phyloP scores from a whole-genome alignment of 2,113 vertebrate genomes.

The Fulmarus glacialis region DNA sequence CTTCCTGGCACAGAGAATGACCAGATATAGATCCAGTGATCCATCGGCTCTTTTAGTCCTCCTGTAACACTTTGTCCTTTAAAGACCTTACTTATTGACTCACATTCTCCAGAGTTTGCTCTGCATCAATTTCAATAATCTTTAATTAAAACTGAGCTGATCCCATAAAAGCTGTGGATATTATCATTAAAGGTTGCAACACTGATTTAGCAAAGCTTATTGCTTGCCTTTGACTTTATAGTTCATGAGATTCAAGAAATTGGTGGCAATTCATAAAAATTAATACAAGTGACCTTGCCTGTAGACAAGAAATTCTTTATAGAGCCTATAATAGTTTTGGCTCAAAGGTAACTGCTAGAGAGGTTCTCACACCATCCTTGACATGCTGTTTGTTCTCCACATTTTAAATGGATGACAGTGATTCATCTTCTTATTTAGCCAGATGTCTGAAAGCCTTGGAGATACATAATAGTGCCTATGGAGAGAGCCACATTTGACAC shows the following conservation, averaged over 20 bases:
- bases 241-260: neutral
- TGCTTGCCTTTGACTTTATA: neutral
- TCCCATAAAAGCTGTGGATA: neutral
- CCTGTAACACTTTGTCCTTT: neutral
- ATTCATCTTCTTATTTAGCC: conserved; percentile 22
- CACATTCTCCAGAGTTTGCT: neutral
- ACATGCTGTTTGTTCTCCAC: neutral
- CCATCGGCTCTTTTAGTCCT: neutral
- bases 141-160: conserved; percentile 16
- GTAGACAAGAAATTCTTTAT: neutral
- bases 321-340: neutral
- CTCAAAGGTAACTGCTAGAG: neutral
- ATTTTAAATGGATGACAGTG: neutral
- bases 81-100: neutral
- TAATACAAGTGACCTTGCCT: conserved; percentile 13
- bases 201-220: neutral
- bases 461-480: neutral
- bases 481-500: neutral
- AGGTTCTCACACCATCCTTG: conserved; percentile 11
- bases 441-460: neutral
- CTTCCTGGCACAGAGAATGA: neutral
- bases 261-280: neutral
- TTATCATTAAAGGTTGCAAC: neutral
- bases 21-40: neutral
- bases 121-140: neutral